Evolutionary conservation across 2,888 invertebrate species (phyloP), one percentile per base, ranked within the genome.

Genomic region (Icerya purchasi): DNA sequence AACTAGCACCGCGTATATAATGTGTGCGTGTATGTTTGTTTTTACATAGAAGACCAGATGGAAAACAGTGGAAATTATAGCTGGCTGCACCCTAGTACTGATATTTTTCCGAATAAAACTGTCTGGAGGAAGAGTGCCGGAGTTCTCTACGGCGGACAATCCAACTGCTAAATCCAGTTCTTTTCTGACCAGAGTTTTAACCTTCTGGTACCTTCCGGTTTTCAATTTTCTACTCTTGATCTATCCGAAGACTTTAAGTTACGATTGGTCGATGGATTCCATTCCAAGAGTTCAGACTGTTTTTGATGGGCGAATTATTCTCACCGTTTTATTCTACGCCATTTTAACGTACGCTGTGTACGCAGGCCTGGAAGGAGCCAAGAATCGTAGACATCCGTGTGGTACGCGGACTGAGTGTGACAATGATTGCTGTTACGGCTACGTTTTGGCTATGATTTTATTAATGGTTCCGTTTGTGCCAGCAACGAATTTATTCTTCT

Each of bases 251-350:
- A 81, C 83, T 65, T 77, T 96, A 60, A 93, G 93, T 72, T 96
- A 94, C 74, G 96, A 96, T 73, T 96, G 96, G 96, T 92, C 93
- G 24, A 96, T 96, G 94, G 91, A 92, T 67, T 85, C 94, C 2
- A 82, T 96, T 68, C 90, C 93, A 8, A 78, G 88, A 63, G 80
- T 96, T 66, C 82, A 82, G 56, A 78, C 81, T 23, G 66, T 87
- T 22, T 75, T 79, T 66, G 96, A 96, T 72, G 74, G 77, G 3
- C 78, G 94, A 64, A 91, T 90, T 72, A 70, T 86, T 60, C 76
- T 81, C 63, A 81, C 88, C 1, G 68, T 83, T 22, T 73, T 80
- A 63, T 84, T 93, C 69, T 94, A 93, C 72, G 73, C 74, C 2
- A 69, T 66, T 22, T 25, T 24, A 25, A n/a, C n/a, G n/a, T n/a